phyloP scores from a whole-genome alignment of 2,113 vertebrate genomes.

The Synchiropus splendidus region DNA sequence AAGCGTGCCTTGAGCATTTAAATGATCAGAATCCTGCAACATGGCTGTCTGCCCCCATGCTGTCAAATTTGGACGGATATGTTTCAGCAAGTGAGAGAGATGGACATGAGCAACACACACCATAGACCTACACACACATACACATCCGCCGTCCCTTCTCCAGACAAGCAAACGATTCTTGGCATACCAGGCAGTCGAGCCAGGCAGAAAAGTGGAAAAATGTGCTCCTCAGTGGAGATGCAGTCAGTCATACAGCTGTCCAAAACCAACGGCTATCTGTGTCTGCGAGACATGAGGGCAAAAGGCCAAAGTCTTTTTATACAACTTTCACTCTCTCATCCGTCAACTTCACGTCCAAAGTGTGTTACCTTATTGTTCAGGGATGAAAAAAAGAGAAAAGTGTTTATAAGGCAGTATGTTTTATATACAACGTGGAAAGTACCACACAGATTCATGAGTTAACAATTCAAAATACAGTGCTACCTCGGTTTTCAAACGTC shows the following conservation, averaged over 20 bases:
- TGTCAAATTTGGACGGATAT: slow-evolving; percentile 67
- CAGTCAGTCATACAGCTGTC: slow-evolving; percentile 64
- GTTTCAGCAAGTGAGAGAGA: slow-evolving; percentile 62
- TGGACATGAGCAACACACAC: slow-evolving; percentile 46
- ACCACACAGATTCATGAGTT: no score
- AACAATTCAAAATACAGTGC: no score
- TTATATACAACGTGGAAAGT: no score
- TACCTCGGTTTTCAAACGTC: no score
- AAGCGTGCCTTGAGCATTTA: slow-evolving; percentile 60
- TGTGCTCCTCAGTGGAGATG: slow-evolving; percentile 58
- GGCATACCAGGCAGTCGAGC: slow-evolving; percentile 45
- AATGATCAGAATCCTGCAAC: slow-evolving; percentile 66
- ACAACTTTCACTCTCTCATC: slow-evolving; percentile 40
- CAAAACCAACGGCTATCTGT: slow-evolving; percentile 53
- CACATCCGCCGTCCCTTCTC: slow-evolving; percentile 29
- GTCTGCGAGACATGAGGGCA: slow-evolving; percentile 49
- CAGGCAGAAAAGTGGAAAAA: slow-evolving; percentile 56
- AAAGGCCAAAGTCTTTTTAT: slow-evolving; percentile 51
- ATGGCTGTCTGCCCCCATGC: slow-evolving; percentile 58
- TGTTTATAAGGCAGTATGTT: no score
- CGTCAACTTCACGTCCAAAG: slow-evolving; percentile 15
- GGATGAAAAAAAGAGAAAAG: no score
- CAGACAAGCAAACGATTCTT: slow-evolving; percentile 53
- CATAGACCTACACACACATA: slow-evolving; percentile 9
- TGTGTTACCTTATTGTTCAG: no score